Conservation (phyloP, 2,113 vertebrate species). For the Prunella himalayana region DNA sequence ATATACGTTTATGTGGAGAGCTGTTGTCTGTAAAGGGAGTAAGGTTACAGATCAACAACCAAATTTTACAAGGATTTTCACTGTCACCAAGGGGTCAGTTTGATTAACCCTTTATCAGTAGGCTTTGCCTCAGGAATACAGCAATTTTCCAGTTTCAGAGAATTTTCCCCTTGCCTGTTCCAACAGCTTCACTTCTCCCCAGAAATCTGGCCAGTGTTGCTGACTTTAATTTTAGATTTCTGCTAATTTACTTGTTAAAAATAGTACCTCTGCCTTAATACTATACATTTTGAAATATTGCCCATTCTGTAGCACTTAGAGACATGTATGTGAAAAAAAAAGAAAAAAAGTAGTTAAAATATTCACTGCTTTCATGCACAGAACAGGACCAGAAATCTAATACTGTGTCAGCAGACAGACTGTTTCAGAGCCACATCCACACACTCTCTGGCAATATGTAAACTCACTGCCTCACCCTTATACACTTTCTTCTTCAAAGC, state of each 20-base stretch:
- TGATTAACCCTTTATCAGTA: not conserved
- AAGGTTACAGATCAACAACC: not conserved
- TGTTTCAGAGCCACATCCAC: not conserved
- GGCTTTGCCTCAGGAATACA: not conserved
- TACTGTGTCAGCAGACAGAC: constrained; percentile 5
- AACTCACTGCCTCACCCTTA: not conserved
- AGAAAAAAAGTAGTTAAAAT: not conserved
- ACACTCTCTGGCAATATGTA: not conserved
- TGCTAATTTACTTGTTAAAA: not conserved
- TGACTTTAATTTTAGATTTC: not conserved
- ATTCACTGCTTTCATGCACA: not conserved
- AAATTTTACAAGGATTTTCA: not conserved
- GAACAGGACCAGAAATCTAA: constrained; percentile 40
- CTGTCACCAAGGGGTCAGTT: not conserved
- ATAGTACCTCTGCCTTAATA: not conserved
- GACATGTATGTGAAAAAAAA: not conserved
- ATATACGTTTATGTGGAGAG: not conserved
- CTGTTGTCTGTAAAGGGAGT: not conserved
- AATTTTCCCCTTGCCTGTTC: not conserved
- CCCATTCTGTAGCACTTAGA: not conserved
- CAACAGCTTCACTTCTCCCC: not conserved
- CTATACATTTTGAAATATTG: constrained; percentile 6
- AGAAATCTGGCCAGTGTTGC: not conserved
- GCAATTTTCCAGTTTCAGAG: not conserved
- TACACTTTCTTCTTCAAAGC: constrained; percentile 21